Evolutionary conservation across 2,797 vertebrate species (phyloP), one percentile per base, ranked within the genome.

Genomic region (Falco columbarius): DNA sequence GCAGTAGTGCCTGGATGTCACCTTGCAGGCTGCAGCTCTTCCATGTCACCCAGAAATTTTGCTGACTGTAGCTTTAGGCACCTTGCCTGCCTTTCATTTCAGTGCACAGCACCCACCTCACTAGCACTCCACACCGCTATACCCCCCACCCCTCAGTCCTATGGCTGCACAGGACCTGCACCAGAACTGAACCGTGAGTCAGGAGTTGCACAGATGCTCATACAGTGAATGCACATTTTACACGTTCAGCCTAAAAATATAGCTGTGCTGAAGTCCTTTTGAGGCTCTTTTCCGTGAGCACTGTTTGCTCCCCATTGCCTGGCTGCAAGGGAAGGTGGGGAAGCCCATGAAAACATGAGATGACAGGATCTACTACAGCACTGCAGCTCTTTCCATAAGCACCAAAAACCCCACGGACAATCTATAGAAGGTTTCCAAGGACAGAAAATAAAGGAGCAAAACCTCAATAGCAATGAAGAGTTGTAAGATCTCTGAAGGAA

Each of bases 361-460:
- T 24, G 52, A 56, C 54, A 76, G 56, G 32, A 74, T 46, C 82
- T 75, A 8, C 34, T 27, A 30, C 3, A 44, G 68, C 46, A 12
- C 61, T 74, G 21, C 0, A 1, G 42, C 34, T 80, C 89, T 58
- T 85, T 63, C 26, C 42, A 18, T 5, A 65, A 71, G 40, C 34
- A 77, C 10, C 6, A 63, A 24, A 82, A 73, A 46, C 2, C 3
- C 2, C 2, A 2, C 0, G 1, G 30, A 82, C 17, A 46, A 52
- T 16, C 22, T 58, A 38, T 1, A 81, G 36, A 13, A 88, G 54
- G 30, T 81, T 83, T 71, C 29, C 52, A 61, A 2, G 20, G 36
- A 18, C 44, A 71, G 63, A 63, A 86, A 73, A 82, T 29, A 47
- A 82, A 73, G 59, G 27, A 32, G 21, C 15, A 72, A 81, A 85